Percentiles rank a stretch among this genome's conserved stretches.
These are phyloP conservation scores for Trichonephila inaurata DNA, from an alignment of 1,140 invertebrate species.

Conservation along the genomic window DNA sequence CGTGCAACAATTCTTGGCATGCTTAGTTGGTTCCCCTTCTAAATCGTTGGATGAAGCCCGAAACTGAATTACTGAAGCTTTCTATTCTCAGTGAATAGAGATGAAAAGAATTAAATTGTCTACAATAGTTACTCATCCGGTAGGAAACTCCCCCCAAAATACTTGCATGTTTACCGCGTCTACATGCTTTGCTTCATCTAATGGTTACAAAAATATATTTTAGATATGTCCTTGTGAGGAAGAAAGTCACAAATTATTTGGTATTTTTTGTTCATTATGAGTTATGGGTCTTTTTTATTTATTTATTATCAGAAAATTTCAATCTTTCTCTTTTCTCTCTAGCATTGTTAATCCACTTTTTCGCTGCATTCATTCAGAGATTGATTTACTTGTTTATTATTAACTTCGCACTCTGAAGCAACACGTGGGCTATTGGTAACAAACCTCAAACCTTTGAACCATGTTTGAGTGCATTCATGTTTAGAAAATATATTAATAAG, in stretches of 20 bases:
- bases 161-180: constrained; percentile 2
- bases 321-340: too few relatives aligned
- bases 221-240: not conserved
- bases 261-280: not conserved
- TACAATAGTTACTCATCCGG: not conserved
- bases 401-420: too few relatives aligned
- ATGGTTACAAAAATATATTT: not conserved
- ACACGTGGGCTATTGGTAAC: too few relatives aligned
- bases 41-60: not conserved
- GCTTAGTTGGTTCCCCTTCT: not conserved
- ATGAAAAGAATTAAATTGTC: constrained; percentile 48
- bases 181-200: not conserved
- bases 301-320: not conserved
- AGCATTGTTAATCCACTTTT: too few relatives aligned
- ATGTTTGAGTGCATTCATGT: too few relatives aligned
- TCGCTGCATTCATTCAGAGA: too few relatives aligned
- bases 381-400: too few relatives aligned
- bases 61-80: constrained; percentile 27
- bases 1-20: constrained; percentile 56
- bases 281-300: not conserved
- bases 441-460: too few relatives aligned
- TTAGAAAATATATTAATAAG: too few relatives aligned
- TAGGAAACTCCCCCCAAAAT: constrained; percentile 2
- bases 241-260: not conserved
- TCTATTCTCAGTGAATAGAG: not conserved